phyloP scores from a whole-genome alignment of 2,888 invertebrate genomes.

The Caenorhabditis japonica region DNA sequence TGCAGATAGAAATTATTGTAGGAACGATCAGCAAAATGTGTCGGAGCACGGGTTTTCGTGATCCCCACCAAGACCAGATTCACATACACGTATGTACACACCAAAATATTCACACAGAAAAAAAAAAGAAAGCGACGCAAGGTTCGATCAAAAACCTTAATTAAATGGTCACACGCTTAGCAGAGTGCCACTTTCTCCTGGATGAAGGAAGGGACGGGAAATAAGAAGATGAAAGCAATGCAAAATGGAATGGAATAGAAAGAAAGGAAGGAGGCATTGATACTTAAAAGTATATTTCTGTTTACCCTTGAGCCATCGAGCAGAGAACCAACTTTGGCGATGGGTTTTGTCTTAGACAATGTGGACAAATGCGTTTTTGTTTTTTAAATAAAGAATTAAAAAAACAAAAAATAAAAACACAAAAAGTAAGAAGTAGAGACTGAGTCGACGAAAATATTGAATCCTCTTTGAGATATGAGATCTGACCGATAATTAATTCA shows the following conservation, averaged over 20 bases:
- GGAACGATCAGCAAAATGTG: too few species aligned
- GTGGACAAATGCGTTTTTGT: neutral
- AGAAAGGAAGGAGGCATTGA: conserved; percentile 20
- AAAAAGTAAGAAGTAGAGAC: neutral
- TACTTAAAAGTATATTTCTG: conserved; percentile 42
- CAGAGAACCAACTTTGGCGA: too few species aligned
- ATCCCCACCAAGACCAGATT: neutral
- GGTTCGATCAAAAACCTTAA: conserved; percentile 50
- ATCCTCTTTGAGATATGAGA: conserved; percentile 9
- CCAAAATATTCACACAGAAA: conserved; percentile 28
- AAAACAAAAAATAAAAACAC: too few species aligned
- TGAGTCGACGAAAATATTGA: conserved; percentile 16
- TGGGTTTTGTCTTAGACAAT: conserved; percentile 4
- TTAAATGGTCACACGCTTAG: conserved; percentile 44
- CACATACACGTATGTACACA: conserved; percentile 9
- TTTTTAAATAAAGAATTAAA: too few species aligned
- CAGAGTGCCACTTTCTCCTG: conserved; percentile 15
- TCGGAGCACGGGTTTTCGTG: conserved; percentile 9
- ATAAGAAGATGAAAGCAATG: conserved; percentile 18
- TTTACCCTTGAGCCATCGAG: conserved; percentile 24
- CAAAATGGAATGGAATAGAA: conserved; percentile 8
- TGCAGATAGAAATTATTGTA: too few species aligned
- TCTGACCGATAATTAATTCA: conserved; percentile 55
- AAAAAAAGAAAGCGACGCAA: conserved; percentile 24
- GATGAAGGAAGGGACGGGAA: too few species aligned